phyloP scores from a whole-genome alignment of 2,888 invertebrate genomes.

The Leptinotarsa rubiginosa region DNA sequence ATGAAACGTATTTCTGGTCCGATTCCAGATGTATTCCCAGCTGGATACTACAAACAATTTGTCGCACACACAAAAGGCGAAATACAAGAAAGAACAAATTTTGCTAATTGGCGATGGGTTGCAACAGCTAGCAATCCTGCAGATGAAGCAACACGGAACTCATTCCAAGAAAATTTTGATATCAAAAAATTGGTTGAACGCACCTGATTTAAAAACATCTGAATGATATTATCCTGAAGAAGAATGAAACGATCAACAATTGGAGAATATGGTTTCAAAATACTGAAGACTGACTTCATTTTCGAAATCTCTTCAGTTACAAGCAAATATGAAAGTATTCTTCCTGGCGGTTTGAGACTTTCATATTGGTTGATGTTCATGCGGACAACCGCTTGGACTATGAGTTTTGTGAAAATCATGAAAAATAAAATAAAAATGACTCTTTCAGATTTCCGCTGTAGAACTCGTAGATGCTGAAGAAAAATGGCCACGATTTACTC shows the following conservation, averaged over 20 bases:
- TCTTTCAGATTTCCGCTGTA: neutral
- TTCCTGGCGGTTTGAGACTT: neutral
- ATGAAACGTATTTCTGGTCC: neutral
- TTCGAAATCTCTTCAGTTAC: neutral
- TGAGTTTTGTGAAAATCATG: neutral
- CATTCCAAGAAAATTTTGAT: neutral
- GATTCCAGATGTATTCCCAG: neutral
- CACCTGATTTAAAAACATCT: neutral
- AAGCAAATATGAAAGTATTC: neutral
- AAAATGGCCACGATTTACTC: neutral
- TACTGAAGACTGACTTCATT: neutral
- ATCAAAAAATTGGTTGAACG: neutral
- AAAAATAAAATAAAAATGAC: neutral
- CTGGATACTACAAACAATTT: slow-evolving; percentile 4
- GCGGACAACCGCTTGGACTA: neutral
- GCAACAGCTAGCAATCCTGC: neutral
- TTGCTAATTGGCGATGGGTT: neutral
- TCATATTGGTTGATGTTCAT: neutral
- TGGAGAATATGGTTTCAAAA: neutral
- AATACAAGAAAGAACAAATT: slow-evolving; percentile 1
- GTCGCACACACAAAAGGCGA: neutral
- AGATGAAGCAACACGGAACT: slow-evolving; percentile 7
- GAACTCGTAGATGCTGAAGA: slow-evolving; percentile 2
- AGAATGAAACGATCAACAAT: neutral
- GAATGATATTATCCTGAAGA: neutral